Percentiles rank a stretch among this genome's conserved stretches.
Evolutionary conservation across 1,140 invertebrate species (phyloP).

Genomic region (Heliothis virescens): DNA sequence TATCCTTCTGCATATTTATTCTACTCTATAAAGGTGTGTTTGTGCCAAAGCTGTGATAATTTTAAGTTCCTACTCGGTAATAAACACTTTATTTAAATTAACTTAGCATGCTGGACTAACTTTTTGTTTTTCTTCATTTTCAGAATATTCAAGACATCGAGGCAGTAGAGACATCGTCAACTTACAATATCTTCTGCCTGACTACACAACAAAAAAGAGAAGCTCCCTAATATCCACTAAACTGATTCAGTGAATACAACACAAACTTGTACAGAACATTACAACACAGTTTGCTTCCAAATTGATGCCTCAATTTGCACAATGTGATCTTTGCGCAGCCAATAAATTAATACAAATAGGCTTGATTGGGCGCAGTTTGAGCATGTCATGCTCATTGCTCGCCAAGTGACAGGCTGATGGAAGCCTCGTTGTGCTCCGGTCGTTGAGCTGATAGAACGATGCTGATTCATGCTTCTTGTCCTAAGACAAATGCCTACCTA

Average conservation of each 20-base stretch:
- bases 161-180: neutral
- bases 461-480: slow-evolving; percentile 4
- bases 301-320: neutral
- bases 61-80: slow-evolving; percentile 1
- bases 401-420: slow-evolving; percentile 17
- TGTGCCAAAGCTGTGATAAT: neutral
- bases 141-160: neutral
- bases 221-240: too few relatives aligned
- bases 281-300: neutral
- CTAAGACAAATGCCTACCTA: neutral
- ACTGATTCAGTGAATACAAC: neutral
- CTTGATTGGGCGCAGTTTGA: slow-evolving; percentile 7
- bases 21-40: neutral
- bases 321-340: neutral
- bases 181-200: too few relatives aligned
- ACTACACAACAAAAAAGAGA: neutral
- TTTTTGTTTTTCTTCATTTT: neutral
- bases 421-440: neutral
- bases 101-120: neutral
- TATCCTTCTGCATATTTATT: neutral
- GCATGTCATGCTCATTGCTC: slow-evolving; percentile 21
- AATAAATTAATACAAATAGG: slow-evolving; percentile 33
- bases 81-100: slow-evolving; percentile 19
- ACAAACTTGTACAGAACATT: neutral
- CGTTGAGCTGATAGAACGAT: slow-evolving; percentile 12